Percentiles rank a stretch among this genome's conserved stretches.
Evolutionary conservation across 1,140 invertebrate species (phyloP).

Genomic region (Meteorus sp.): DNA sequence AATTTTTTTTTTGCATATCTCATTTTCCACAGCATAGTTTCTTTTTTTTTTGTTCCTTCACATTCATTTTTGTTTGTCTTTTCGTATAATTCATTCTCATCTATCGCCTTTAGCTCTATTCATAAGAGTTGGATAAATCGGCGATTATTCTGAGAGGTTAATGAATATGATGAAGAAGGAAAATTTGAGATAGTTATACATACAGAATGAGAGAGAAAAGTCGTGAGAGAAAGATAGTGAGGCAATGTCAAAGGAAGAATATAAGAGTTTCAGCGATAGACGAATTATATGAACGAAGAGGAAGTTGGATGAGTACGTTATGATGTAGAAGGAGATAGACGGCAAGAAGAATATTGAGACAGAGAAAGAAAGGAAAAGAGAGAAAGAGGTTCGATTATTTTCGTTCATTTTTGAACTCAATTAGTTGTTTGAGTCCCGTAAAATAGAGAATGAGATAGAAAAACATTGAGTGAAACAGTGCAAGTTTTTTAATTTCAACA

Average conservation of each 20-base stretch:
- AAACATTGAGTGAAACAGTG: slow-evolving; percentile 1
- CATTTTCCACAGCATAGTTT: not conserved
- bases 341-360: not conserved
- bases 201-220: slow-evolving; percentile 6
- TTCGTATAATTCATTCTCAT: not conserved
- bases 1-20: slow-evolving; percentile 27
- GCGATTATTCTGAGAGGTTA: slow-evolving; percentile 11
- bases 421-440: not conserved
- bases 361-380: not conserved
- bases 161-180: slow-evolving; percentile 32
- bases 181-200: slow-evolving; percentile 25
- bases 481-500: not conserved
- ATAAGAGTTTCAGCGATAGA: too few relatives aligned
- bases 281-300: too few relatives aligned
- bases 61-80: not conserved
- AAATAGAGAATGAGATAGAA: slow-evolving; percentile 9
- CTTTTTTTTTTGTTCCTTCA: not conserved
- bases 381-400: not conserved
- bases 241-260: not conserved
- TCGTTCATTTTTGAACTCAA: not conserved
- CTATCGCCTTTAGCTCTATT: too few relatives aligned
- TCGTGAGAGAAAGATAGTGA: slow-evolving; percentile 4
- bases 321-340: not conserved
- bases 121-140: too few relatives aligned
- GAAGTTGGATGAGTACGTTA: slow-evolving; percentile 9